These are phyloP conservation scores for Sabellastarte sp. DNA, from an alignment of 2,888 invertebrate species.

Conservation along the genomic window DNA sequence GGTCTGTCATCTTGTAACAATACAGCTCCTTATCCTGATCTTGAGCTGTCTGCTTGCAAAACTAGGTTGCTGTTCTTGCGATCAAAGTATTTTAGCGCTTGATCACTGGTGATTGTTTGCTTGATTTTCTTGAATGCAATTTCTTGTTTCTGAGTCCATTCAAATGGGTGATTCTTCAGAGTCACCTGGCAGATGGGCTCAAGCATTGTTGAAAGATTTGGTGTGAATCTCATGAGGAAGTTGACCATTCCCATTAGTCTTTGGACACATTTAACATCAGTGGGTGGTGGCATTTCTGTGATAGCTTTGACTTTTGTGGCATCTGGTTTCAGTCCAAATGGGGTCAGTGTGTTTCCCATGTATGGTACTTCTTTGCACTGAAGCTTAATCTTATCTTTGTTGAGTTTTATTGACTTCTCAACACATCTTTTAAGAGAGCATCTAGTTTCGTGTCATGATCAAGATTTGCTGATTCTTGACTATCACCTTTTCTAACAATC, in stretches of 20 bases:
- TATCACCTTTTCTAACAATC: slow-evolving; percentile 9
- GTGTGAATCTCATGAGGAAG: slow-evolving; percentile 15
- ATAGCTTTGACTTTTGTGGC: slow-evolving; percentile 25
- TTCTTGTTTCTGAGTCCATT: slow-evolving; percentile 27
- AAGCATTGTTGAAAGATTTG: slow-evolving; percentile 15
- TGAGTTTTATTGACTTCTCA: slow-evolving; percentile 8
- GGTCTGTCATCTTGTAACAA: too few species aligned
- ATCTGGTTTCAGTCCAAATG: slow-evolving; percentile 21
- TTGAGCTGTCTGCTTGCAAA: slow-evolving; percentile 30
- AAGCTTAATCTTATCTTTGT: slow-evolving; percentile 21
- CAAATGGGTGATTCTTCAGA: slow-evolving; percentile 24
- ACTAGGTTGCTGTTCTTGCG: slow-evolving; percentile 12
- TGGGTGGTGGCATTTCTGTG: slow-evolving; percentile 19
- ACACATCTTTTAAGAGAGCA: background rate
- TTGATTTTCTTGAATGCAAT: slow-evolving; percentile 27
- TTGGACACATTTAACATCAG: slow-evolving; percentile 15
- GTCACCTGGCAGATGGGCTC: slow-evolving; percentile 22
- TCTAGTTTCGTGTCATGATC: slow-evolving; percentile 20
- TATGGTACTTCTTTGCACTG: slow-evolving; percentile 8
- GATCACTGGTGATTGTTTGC: slow-evolving; percentile 15
- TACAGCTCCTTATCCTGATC: too few species aligned
- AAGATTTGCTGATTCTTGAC: slow-evolving; percentile 14
- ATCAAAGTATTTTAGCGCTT: slow-evolving; percentile 27
- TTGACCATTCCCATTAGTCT: background rate
- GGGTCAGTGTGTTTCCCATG: slow-evolving; percentile 24